Conservation (phyloP, 2,888 invertebrate genomes). For the Aphodius granarius region DNA sequence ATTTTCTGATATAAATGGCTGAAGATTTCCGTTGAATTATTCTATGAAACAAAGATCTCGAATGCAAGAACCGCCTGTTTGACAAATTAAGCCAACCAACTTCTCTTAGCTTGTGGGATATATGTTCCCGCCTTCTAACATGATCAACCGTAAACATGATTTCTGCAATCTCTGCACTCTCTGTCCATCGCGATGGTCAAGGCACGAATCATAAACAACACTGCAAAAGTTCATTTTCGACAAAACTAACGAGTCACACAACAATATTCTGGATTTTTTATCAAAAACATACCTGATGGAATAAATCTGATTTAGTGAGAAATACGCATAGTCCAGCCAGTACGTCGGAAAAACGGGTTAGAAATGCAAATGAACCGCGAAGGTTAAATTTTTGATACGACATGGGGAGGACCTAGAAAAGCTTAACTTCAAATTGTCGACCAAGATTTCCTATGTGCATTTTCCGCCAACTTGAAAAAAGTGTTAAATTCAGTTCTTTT, state of each 20-base stretch:
- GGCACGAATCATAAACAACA: not conserved
- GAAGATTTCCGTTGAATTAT: not conserved
- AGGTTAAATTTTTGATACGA: no score
- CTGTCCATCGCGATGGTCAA: not conserved
- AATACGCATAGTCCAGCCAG: no score
- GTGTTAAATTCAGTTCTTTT: no score
- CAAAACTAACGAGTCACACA: conserved; percentile 2
- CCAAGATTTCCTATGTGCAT: no score
- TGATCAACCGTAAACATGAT: not conserved
- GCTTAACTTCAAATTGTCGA: no score
- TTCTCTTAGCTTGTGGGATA: not conserved
- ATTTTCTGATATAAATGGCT: not conserved
- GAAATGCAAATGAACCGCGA: no score
- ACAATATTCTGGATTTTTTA: not conserved
- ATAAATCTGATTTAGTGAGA: not conserved
- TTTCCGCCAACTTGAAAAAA: no score
- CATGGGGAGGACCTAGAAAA: no score
- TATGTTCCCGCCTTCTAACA: not conserved
- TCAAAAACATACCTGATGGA: not conserved
- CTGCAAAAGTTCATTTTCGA: not conserved
- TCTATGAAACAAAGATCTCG: not conserved
- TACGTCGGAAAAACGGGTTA: no score
- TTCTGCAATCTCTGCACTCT: conserved; percentile 9
- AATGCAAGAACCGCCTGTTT: not conserved
- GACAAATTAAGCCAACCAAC: not conserved